These are phyloP conservation scores for Agrochola macilenta DNA, from an alignment of 2,888 invertebrate species.

Conservation along the genomic window DNA sequence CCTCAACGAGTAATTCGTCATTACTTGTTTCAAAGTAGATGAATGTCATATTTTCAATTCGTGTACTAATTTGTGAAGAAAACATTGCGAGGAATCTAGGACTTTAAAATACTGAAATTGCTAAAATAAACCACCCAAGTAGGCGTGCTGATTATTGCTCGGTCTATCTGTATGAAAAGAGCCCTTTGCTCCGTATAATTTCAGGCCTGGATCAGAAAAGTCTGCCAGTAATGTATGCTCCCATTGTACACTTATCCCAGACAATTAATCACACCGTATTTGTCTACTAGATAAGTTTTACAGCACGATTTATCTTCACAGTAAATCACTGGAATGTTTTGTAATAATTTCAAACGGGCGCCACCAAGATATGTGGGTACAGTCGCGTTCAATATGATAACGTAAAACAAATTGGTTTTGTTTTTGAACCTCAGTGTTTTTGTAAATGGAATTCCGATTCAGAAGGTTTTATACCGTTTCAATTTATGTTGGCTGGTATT, in stretches of 20 bases:
- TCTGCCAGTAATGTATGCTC: constrained; percentile 7
- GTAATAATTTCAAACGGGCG: constrained; percentile 68
- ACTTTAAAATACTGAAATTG: too few species aligned
- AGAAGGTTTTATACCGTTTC: constrained; percentile 42
- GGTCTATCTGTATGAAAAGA: constrained; percentile 8
- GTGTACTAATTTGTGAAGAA: too few species aligned
- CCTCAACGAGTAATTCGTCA: too few species aligned
- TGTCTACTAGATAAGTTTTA: constrained; percentile 67
- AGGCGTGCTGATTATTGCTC: neutral
- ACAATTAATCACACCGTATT: constrained; percentile 70
- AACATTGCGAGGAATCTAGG: too few species aligned
- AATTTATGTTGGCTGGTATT: constrained; percentile 38
- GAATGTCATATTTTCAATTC: too few species aligned
- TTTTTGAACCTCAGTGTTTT: constrained; percentile 35
- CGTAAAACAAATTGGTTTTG: constrained; percentile 50
- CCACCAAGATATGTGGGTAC: constrained; percentile 62
- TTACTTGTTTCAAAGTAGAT: too few species aligned
- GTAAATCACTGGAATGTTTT: constrained; percentile 71
- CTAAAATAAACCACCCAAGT: neutral
- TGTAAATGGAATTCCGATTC: constrained; percentile 42
- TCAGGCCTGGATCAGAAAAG: constrained; percentile 8
- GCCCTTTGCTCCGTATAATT: constrained; percentile 5
- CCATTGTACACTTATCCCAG: constrained; percentile 53
- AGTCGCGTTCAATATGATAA: constrained; percentile 54
- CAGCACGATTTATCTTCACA: constrained; percentile 64